Evolutionary conservation across 2,888 invertebrate species (phyloP).

Genomic region (Aphodius sticticus): DNA sequence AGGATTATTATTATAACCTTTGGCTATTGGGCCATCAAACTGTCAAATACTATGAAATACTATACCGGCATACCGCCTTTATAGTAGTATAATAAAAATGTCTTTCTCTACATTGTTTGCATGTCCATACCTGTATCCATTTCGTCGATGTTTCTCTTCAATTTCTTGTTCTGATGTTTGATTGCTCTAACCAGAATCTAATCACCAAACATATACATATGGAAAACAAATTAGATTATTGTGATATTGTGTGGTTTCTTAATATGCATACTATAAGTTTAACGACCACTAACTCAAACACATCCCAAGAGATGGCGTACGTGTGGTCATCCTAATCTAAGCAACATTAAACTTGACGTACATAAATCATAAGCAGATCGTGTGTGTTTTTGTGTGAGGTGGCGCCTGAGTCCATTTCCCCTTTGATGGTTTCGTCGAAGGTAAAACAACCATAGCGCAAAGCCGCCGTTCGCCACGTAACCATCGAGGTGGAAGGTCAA

Average conservation of each 20-base stretch:
- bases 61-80: too few relatives aligned
- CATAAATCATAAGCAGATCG: background rate
- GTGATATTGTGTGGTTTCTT: too few relatives aligned
- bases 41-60: background rate
- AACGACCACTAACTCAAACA: slow-evolving; percentile 4
- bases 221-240: too few relatives aligned
- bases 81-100: too few relatives aligned
- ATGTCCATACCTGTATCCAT: too few relatives aligned
- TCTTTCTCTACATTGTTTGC: too few relatives aligned
- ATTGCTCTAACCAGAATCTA: too few relatives aligned
- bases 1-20: background rate
- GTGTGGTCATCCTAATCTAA: background rate
- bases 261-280: background rate
- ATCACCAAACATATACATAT: too few relatives aligned
- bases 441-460: background rate
- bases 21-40: background rate
- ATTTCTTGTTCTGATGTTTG: too few relatives aligned
- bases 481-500: slow-evolving; percentile 4
- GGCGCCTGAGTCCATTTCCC: background rate
- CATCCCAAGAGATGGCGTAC: background rate
- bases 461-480: background rate
- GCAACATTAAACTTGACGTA: background rate
- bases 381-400: background rate
- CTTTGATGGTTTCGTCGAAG: background rate
- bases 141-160: too few relatives aligned